phyloP scores from a whole-genome alignment of 2,113 vertebrate species.

The Tachysurus vachellii region DNA sequence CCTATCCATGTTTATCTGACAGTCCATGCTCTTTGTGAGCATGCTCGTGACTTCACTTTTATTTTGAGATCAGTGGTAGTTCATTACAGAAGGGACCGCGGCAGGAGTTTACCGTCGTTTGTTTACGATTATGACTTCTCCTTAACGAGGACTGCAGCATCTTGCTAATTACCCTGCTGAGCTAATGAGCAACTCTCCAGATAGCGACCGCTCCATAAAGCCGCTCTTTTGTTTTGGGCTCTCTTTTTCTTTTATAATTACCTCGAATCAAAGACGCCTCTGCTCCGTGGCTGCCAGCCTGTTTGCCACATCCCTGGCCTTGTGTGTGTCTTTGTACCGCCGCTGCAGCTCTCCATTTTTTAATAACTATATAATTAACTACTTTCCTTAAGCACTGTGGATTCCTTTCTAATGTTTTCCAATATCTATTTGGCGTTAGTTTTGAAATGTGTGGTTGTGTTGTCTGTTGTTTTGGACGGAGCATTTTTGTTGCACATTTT shows the following conservation, averaged over 20 bases:
- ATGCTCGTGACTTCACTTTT: slow-evolving; percentile 56
- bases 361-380: slow-evolving; percentile 36
- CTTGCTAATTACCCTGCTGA: slow-evolving; percentile 78
- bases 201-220: slow-evolving; percentile 70
- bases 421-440: neutral
- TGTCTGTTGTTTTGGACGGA: slow-evolving; percentile 18
- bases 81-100: slow-evolving; percentile 70
- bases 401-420: slow-evolving; percentile 1
- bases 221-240: slow-evolving; percentile 68
- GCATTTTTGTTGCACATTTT: neutral
- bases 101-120: slow-evolving; percentile 71
- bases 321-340: slow-evolving; percentile 24
- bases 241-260: slow-evolving; percentile 69
- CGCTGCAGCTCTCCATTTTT: slow-evolving; percentile 39
- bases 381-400: neutral
- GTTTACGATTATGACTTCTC: slow-evolving; percentile 74
- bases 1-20: slow-evolving; percentile 18
- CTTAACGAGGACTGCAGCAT: slow-evolving; percentile 77
- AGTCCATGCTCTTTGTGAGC: slow-evolving; percentile 33
- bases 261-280: slow-evolving; percentile 64
- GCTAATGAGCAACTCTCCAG: slow-evolving; percentile 76
- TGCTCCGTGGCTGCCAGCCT: slow-evolving; percentile 45
- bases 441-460: slow-evolving; percentile 29
- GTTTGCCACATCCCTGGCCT: slow-evolving; percentile 4
- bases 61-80: slow-evolving; percentile 69